Base-by-base conservation (phyloP, 2,888 invertebrate species). In the Apoderus coryli region DNA sequence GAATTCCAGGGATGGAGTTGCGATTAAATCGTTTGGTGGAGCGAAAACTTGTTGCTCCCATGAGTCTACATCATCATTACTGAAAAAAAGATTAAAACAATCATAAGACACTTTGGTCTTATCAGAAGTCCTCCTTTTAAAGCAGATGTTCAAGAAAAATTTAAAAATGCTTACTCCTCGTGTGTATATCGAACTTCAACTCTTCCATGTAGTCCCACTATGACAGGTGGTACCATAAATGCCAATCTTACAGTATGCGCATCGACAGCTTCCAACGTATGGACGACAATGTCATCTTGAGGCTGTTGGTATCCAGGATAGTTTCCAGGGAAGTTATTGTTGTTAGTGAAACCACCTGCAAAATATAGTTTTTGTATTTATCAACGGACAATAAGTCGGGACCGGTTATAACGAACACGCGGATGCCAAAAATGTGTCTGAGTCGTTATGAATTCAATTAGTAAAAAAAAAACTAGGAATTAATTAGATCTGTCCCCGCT, bases 41-140 rank as follows among this genome's bases (percentile, higher is more conserved):
- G 86, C 84, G 47, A 88, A 84, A 10, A 82, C 76, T 65, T 88
- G 84, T 1, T 77, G 70, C 43, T 76, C 71, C 89, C 89, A 89
- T 4, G 67, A 69, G 1, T 72, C 64, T 9, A 74, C 64, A 43
- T 84, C 78, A 36, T 69, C 69, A 41, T 51, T 45, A 14, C 54
- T 56, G 31, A 16, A 49, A 48, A 27, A 19, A 22, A 27, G n/a
- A 7, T 19, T 7, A n/a, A 7, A 19, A 6, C 19, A 7, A 19
- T 19, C n/a, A 19, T 28, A 10, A 6, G 6, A 6, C n/a, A 19
- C n/a, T 19, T 19, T 19, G 19, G n/a, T n/a, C n/a, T n/a, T n/a
- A n/a, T n/a, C n/a, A n/a, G n/a, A n/a, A n/a, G n/a, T n/a, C n/a
- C n/a, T n/a, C n/a, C n/a, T n/a, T n/a, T n/a, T n/a, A n/a, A n/a